Evolutionary conservation across 2,888 invertebrate genomes (phyloP), one percentile per base, ranked within the genome.

Genomic region (Sinopyrophorus schimmeli): DNA sequence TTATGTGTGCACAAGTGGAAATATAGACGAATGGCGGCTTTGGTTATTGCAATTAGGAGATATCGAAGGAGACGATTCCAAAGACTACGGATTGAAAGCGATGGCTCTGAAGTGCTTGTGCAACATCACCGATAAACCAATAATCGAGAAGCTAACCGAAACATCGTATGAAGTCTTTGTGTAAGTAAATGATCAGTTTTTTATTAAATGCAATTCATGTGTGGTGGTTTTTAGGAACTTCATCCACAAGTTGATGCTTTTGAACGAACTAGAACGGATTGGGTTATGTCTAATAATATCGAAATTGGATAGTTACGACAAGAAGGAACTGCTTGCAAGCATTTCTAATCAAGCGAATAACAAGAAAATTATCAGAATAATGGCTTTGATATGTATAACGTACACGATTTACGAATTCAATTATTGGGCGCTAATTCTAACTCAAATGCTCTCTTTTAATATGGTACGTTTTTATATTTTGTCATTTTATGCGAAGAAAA

Each of bases 71-170:
- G 35, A 27, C 5, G 53, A 58, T 10, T 32, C 44, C 1, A 44
- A 42, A 40, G 59, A 48, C 20, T 51, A 58, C 9, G 47, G 53
- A 9, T 62, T 58, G 30, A 62, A 58, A 53, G 67, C 60, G 7
- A 65, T 60, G 18, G 62, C 66, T 21, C 47, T 70, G 39, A 69
- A 65, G 57, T 68, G 69, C 53, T 63, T 69, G 14, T 62, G 61
- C 12, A 58, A 58, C n/a, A 65, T 70, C 39, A 54, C 65, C 1
- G 61, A 65, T 52, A 38, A 39, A 11, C 54, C 55, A 9, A 62
- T 55, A 1, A 59, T 71, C n/a, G 54, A 56, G 27, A 12, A 51
- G 7, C 35, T 65, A 27, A 61, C 61, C 0, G 53, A 54, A 5
- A 42, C 52, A 11, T 42, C 55, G 3, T 61, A 61, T 30, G 51